Conservation (phyloP, 2,113 vertebrate species). For the Melanerpes formicivorus region DNA sequence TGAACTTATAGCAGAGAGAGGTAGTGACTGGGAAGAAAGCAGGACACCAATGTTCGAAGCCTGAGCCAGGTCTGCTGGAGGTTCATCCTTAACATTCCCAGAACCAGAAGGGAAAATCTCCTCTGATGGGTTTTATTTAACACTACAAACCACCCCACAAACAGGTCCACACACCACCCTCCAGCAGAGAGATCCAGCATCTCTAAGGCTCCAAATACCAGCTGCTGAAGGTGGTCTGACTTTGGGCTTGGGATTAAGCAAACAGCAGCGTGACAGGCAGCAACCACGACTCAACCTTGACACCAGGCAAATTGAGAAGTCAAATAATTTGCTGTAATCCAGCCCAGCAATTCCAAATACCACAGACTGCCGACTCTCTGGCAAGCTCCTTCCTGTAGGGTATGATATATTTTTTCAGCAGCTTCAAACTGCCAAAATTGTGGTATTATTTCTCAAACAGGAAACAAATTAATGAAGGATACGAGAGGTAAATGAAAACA, state of each 20-base stretch:
- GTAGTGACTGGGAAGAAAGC: not conserved
- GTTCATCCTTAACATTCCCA: accelerated
- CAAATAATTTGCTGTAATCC: constrained; percentile 14
- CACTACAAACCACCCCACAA: not conserved
- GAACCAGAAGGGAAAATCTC: not conserved
- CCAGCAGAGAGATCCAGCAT: not conserved
- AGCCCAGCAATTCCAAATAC: constrained; percentile 27
- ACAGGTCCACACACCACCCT: not conserved
- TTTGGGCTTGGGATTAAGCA: not conserved
- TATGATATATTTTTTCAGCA: constrained; percentile 50
- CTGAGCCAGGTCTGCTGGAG: accelerated
- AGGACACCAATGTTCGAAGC: accelerated
- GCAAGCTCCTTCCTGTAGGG: constrained; percentile 28
- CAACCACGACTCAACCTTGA: not conserved
- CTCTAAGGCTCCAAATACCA: not conserved
- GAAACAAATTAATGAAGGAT: constrained; percentile 74
- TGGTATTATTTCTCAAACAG: constrained; percentile 64
- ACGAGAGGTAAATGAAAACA: constrained; percentile 72
- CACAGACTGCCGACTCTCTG: constrained; percentile 16
- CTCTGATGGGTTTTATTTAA: not conserved
- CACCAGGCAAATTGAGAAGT: constrained; percentile 6
- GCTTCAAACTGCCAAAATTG: constrained; percentile 56
- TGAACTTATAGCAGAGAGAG: not conserved
- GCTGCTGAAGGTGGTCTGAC: not conserved
- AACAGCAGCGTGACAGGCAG: not conserved